Conservation (phyloP, 2,113 vertebrate genomes). For the Protomyctophum bolini region DNA sequence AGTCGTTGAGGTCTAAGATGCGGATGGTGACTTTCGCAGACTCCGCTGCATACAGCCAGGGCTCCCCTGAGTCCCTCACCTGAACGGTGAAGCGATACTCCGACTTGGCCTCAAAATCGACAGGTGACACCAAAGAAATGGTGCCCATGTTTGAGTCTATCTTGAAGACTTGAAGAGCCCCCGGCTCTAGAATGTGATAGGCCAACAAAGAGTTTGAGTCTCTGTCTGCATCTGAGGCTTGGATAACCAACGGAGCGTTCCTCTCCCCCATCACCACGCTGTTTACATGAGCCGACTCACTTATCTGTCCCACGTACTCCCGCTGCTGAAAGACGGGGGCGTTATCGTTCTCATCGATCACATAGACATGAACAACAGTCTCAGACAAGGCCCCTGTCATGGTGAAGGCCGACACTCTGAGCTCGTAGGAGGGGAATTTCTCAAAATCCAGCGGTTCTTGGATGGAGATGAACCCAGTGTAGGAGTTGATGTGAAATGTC, state of each 20-base stretch:
- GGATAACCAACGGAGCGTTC: constrained; percentile 87
- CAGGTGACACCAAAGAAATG: constrained; percentile 76
- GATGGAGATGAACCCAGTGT: constrained; percentile 87
- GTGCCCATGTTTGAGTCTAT: constrained; percentile 92
- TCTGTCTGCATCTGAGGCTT: constrained; percentile 85
- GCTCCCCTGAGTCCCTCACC: constrained; percentile 86
- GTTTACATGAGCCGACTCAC: constrained; percentile 84
- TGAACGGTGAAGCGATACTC: constrained; percentile 87
- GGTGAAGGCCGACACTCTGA: constrained; percentile 85
- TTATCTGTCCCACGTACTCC: constrained; percentile 84
- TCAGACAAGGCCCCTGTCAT: constrained; percentile 80
- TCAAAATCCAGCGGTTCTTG: constrained; percentile 88
- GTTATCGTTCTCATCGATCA: constrained; percentile 95
- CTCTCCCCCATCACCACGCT: constrained; percentile 88
- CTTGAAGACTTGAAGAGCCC: constrained; percentile 83
- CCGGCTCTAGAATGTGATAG: constrained; percentile 89
- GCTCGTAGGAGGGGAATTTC: constrained; percentile 81
- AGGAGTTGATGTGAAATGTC: constrained; percentile 87
- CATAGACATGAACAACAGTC: constrained; percentile 80
- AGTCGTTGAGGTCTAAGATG: constrained; percentile 88
- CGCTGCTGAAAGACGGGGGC: constrained; percentile 81
- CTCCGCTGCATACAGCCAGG: constrained; percentile 82
- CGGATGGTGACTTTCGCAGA: constrained; percentile 84
- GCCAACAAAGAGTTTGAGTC: constrained; percentile 86
- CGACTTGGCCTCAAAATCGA: constrained; percentile 86